These are phyloP conservation scores for Mizuhopecten yessoensis DNA, from an alignment of 1,140 invertebrate genomes.

Conservation along the genomic window DNA sequence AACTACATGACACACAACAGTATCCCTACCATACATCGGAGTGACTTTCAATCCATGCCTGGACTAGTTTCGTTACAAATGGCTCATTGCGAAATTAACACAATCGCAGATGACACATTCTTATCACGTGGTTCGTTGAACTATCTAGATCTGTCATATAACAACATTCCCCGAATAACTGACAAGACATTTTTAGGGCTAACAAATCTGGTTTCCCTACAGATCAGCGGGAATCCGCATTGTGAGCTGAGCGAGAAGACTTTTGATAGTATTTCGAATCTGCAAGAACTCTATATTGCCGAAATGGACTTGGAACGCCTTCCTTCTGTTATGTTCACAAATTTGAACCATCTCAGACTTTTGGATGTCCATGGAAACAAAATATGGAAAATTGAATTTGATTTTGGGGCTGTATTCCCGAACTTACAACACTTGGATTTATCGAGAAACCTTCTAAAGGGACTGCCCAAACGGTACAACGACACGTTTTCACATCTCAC, in stretches of 20 bases:
- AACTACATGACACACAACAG: background rate
- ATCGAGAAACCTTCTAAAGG: background rate
- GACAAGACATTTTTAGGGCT: background rate
- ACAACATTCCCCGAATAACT: background rate
- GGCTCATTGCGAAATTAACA: background rate
- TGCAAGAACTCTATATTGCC: constrained; percentile 4
- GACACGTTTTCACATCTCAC: background rate
- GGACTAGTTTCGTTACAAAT: background rate
- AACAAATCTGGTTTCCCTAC: background rate
- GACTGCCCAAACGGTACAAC: background rate
- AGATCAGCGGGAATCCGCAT: background rate
- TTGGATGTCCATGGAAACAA: constrained; percentile 12
- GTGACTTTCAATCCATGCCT: constrained; percentile 15
- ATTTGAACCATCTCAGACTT: background rate
- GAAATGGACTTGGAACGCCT: background rate
- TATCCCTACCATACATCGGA: background rate
- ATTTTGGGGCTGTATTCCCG: background rate
- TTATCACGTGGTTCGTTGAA: background rate
- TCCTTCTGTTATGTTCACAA: background rate
- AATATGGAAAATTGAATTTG: background rate
- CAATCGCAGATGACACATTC: background rate
- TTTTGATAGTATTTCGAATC: background rate
- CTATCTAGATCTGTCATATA: background rate
- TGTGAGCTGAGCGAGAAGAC: background rate
- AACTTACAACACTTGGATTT: background rate